These are phyloP conservation scores for Hyperoodon ampullatus DNA, from an alignment of 2,113 vertebrate genomes.

Conservation along the genomic window DNA sequence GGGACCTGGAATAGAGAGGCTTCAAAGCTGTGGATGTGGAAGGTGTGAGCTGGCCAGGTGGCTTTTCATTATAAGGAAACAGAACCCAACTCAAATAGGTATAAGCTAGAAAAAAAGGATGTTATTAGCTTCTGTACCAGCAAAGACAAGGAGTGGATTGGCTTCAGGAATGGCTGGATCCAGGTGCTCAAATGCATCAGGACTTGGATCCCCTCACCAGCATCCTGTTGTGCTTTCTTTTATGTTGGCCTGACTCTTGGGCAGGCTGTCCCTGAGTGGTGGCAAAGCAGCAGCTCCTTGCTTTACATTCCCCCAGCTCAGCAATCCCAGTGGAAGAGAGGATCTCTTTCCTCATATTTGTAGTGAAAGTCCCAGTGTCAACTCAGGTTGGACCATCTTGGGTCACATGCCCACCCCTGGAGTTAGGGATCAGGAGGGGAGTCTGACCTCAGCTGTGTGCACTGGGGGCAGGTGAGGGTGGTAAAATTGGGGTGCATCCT, in stretches of 20 bases:
- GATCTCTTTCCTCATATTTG: not conserved
- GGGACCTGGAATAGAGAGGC: no score
- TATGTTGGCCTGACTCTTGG: not conserved
- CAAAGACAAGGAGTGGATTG: not conserved
- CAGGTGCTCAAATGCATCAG: not conserved
- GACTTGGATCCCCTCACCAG: not conserved
- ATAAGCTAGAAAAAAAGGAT: not conserved
- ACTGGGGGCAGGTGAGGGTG: no score
- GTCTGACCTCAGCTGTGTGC: no score
- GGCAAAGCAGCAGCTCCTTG: not conserved
- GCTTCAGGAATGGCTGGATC: not conserved
- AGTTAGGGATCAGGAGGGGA: not conserved
- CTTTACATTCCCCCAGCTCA: not conserved
- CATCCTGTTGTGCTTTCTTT: not conserved
- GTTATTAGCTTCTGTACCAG: not conserved
- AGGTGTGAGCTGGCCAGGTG: not conserved
- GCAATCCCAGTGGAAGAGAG: not conserved
- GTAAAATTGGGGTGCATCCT: not conserved
- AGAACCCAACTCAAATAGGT: not conserved
- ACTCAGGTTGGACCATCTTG: not conserved
- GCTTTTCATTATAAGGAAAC: not conserved
- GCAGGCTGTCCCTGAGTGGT: not conserved
- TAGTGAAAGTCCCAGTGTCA: not conserved
- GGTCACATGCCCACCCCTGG: not conserved
- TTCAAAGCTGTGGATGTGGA: not conserved